phyloP scores from a whole-genome alignment of 2,888 invertebrate species.

The Tiliacea aurago region DNA sequence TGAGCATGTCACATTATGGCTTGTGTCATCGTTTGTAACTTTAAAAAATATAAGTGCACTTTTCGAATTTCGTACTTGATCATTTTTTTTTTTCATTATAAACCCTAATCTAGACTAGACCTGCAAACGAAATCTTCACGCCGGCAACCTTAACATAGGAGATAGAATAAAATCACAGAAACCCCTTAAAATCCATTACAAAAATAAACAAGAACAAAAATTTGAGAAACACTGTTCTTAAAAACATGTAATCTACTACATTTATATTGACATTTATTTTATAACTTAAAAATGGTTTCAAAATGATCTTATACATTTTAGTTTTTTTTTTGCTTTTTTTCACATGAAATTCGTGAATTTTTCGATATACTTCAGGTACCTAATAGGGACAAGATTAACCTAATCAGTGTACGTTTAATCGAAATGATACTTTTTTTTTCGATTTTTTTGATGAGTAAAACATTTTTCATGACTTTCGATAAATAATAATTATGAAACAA shows the following conservation, averaged over 20 bases:
- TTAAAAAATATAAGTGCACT: constrained; percentile 89
- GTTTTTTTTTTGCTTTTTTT: constrained; percentile 59
- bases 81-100: constrained; percentile 74
- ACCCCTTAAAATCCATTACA: constrained; percentile 75
- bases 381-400: constrained; percentile 81
- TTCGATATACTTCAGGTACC: constrained; percentile 87
- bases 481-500: constrained; percentile 63
- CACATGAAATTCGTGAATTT: constrained; percentile 67
- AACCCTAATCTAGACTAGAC: constrained; percentile 87
- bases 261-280: constrained; percentile 67
- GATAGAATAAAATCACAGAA: constrained; percentile 84
- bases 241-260: constrained; percentile 65
- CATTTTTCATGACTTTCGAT: constrained; percentile 52
- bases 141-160: constrained; percentile 76
- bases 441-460: constrained; percentile 62
- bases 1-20: constrained; percentile 89
- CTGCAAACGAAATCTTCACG: constrained; percentile 78
- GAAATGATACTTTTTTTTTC: constrained; percentile 56
- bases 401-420: constrained; percentile 65
- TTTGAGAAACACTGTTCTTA: constrained; percentile 90
- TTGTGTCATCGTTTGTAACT: constrained; percentile 85
- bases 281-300: constrained; percentile 65
- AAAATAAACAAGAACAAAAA: constrained; percentile 76
- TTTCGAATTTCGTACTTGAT: constrained; percentile 85
- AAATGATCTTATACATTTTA: constrained; percentile 65